Conservation (phyloP, 2,113 vertebrate species). For the Mesitornis unicolor region DNA sequence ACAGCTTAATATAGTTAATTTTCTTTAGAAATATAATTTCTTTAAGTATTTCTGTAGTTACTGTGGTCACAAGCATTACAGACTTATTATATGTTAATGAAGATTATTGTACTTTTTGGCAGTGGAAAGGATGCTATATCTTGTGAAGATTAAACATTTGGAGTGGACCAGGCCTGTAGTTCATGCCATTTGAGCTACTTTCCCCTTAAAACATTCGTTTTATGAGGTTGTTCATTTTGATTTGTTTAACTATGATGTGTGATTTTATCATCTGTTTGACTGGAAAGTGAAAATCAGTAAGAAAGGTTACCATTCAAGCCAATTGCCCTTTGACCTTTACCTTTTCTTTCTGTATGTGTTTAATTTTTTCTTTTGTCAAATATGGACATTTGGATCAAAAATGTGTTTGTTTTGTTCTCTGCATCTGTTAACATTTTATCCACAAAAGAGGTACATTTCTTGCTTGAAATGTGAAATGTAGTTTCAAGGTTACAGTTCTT, state of each 20-base stretch:
- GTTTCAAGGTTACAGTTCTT: conserved; percentile 1
- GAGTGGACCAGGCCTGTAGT: neutral
- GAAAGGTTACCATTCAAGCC: neutral
- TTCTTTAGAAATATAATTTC: neutral
- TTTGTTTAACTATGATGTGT: neutral
- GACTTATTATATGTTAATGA: neutral
- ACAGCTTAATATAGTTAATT: neutral
- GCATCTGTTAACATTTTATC: neutral
- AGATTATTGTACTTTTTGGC: neutral
- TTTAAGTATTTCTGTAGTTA: neutral
- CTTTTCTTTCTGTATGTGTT: neutral
- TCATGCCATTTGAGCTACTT: neutral
- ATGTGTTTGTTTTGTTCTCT: neutral
- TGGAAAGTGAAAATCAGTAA: neutral
- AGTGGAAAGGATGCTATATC: neutral
- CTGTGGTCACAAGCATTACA: neutral
- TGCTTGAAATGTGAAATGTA: neutral
- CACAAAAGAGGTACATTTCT: neutral
- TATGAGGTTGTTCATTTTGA: neutral
- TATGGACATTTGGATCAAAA: neutral
- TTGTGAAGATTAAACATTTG: neutral
- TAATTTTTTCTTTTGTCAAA: neutral
- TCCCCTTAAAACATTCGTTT: neutral
- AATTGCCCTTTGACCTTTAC: neutral
- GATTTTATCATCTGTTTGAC: neutral